A percentile compares a stretch with the other conserved stretches of the same genome.
Conservation (phyloP, 2,888 invertebrate genomes). For the Alsophila aescularia region DNA sequence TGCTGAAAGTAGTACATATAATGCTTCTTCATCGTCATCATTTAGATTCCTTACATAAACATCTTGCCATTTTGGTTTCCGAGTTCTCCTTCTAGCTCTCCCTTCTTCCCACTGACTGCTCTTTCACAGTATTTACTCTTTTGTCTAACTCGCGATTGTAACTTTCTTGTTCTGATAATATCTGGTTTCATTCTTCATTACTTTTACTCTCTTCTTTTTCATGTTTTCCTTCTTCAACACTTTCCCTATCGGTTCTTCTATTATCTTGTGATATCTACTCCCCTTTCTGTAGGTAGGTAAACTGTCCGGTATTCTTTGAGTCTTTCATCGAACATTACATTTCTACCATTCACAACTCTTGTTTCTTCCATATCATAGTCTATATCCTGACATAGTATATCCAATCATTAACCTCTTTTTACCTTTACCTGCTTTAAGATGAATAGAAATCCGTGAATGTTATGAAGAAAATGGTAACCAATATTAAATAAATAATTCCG, state of each 20-base stretch:
- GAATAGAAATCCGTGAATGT: no score
- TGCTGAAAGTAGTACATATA: background rate
- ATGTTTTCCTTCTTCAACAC: background rate
- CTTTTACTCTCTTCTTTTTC: no score
- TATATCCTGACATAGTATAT: background rate
- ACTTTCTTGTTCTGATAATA: background rate
- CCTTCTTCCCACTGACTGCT: background rate
- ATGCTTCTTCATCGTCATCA: background rate
- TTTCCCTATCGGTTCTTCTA: background rate
- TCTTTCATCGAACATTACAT: background rate
- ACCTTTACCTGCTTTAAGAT: no score
- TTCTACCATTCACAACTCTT: background rate
- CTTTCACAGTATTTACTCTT: background rate
- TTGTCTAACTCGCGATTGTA: background rate
- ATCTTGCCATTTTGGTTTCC: background rate
- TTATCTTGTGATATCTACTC: background rate
- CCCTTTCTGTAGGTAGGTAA: background rate
- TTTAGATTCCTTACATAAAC: background rate
- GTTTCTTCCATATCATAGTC: background rate
- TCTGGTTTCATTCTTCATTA: background rate
- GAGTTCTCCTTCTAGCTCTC: background rate
- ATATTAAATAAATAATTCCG: no score
- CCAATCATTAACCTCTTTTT: background rate
- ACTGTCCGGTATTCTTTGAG: background rate
- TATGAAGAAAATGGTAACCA: no score